Percentiles rank a stretch among this genome's conserved stretches.
These are phyloP conservation scores for Margaritifera margaritifera DNA, from an alignment of 2,888 invertebrate species.

Conservation along the genomic window DNA sequence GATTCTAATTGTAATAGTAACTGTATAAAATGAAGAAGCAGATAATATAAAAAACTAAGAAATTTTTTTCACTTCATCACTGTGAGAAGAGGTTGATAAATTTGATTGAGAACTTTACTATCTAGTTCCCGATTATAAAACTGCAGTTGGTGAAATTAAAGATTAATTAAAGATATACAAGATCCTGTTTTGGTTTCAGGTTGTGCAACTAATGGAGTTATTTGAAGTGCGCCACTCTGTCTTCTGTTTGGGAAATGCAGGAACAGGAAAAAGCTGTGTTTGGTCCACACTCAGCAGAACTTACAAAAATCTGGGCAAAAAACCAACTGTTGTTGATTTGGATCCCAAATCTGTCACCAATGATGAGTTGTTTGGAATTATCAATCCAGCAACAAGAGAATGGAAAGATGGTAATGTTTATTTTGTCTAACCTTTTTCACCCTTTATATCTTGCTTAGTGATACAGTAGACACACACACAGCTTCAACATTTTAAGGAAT, in stretches of 20 bases:
- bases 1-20: too few relatives aligned
- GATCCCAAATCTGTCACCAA: conserved; percentile 98
- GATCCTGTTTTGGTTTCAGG: conserved; percentile 75
- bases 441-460: neutral
- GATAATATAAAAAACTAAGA: too few relatives aligned
- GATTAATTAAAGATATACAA: too few relatives aligned
- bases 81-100: too few relatives aligned
- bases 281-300: conserved; percentile 94
- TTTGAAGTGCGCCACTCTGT: conserved; percentile 97
- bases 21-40: too few relatives aligned
- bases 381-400: conserved; percentile 95
- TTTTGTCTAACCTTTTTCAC: neutral
- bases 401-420: conserved; percentile 87
- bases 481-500: too few relatives aligned
- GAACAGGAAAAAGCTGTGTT: conserved; percentile 94
- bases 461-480: too few relatives aligned
- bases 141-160: too few relatives aligned
- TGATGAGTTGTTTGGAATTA: conserved; percentile 96
- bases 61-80: too few relatives aligned
- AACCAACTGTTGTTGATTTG: conserved; percentile 91
- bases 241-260: conserved; percentile 85
- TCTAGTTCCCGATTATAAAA: too few relatives aligned
- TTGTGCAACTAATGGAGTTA: conserved; percentile 94
- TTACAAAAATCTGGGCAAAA: conserved; percentile 88
- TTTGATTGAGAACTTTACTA: too few relatives aligned